Evolutionary conservation across 2,113 vertebrate species (phyloP).

Genomic region (Rallus limicola): DNA sequence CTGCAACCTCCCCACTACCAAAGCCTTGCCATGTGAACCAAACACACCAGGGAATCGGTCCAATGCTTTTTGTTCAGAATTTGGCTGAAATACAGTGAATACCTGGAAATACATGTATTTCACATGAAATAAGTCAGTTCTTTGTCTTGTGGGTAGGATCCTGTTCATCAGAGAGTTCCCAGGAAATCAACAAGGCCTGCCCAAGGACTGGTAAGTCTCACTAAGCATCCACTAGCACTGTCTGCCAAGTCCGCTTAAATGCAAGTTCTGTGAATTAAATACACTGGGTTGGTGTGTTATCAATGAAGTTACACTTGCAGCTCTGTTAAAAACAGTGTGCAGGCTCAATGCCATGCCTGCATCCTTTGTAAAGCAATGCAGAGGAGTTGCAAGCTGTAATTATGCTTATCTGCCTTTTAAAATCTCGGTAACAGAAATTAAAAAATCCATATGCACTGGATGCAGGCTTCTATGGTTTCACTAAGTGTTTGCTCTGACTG

Average conservation of each 20-base stretch:
- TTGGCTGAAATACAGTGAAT: background rate
- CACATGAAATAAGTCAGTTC: background rate
- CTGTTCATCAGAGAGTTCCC: background rate
- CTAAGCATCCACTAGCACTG: too few species aligned
- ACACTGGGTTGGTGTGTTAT: background rate
- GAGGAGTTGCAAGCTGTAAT: background rate
- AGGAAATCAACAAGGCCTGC: background rate
- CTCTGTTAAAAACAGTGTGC: background rate
- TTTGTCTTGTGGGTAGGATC: background rate
- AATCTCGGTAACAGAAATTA: background rate
- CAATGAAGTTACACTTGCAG: background rate
- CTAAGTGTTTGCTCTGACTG: background rate
- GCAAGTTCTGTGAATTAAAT: background rate
- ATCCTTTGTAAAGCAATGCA: background rate
- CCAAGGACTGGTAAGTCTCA: background rate
- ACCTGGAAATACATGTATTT: background rate
- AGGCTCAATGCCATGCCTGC: accelerated
- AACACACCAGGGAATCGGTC: background rate
- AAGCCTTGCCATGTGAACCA: background rate
- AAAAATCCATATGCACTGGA: background rate
- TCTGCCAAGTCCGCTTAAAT: background rate
- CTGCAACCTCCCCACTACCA: accelerated
- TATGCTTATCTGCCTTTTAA: background rate
- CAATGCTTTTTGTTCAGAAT: background rate
- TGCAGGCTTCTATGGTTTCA: background rate